Conservation (phyloP, 2,888 invertebrate genomes). For the Cataglyphis rosenhaueri region DNA sequence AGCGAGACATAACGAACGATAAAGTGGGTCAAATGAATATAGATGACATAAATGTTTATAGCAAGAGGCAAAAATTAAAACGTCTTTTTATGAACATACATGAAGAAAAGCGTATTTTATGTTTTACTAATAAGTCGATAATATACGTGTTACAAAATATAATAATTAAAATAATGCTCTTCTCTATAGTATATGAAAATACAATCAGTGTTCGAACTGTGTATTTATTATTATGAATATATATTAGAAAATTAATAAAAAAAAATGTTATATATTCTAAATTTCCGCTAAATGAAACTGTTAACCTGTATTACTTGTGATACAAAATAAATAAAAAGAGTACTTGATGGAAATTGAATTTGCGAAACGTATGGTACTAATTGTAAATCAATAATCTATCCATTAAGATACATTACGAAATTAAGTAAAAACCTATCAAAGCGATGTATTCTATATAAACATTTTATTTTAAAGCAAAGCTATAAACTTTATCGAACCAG, state of each 20-base stretch:
- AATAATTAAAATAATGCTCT: neutral
- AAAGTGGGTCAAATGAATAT: constrained; percentile 26
- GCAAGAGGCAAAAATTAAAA: neutral
- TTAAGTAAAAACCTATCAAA: neutral
- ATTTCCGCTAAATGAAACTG: neutral
- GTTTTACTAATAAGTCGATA: neutral
- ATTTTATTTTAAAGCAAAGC: neutral
- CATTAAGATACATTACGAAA: constrained; percentile 23
- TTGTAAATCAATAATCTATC: neutral
- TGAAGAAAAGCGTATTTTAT: neutral
- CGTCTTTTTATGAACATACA: neutral
- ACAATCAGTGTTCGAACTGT: neutral
- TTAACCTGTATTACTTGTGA: neutral
- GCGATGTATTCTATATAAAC: neutral
- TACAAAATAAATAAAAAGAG: neutral
- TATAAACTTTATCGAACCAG: neutral
- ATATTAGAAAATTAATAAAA: neutral
- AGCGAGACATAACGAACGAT: constrained; percentile 9
- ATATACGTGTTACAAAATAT: neutral
- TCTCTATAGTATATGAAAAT: neutral
- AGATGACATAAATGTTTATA: constrained; percentile 10
- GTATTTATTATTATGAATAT: neutral
- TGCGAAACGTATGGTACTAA: neutral
- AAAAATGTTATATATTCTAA: neutral
- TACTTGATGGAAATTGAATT: neutral